Evolutionary conservation across 2,113 vertebrate species (phyloP).

Genomic region (Galemys pyrenaicus): DNA sequence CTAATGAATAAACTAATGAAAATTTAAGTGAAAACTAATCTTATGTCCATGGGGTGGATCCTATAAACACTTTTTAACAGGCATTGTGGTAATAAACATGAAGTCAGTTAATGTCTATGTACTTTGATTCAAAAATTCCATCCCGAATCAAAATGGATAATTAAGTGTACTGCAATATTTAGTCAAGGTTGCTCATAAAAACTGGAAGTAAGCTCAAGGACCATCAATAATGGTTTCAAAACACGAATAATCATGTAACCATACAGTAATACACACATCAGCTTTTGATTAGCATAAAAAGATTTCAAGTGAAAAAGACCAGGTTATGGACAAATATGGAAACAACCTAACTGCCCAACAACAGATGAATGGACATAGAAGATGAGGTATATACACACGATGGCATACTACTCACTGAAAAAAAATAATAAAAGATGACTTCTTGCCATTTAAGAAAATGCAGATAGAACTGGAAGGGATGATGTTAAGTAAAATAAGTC

Average conservation of each 20-base stretch:
- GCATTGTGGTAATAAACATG: not conserved
- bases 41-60: not conserved
- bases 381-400: too few relatives aligned
- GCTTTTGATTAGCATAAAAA: not conserved
- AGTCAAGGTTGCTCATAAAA: not conserved
- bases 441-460: too few relatives aligned
- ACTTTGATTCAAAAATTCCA: not conserved
- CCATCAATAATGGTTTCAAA: not conserved
- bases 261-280: not conserved
- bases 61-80: not conserved
- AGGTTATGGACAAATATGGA: not conserved
- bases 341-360: too few relatives aligned
- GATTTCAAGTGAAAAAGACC: not conserved
- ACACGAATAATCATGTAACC: not conserved
- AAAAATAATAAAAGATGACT: too few relatives aligned
- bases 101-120: not conserved
- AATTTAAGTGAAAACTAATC: not conserved
- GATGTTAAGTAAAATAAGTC: too few relatives aligned
- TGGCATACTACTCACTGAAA: too few relatives aligned
- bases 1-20: not conserved
- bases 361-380: too few relatives aligned
- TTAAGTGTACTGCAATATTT: not conserved
- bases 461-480: too few relatives aligned
- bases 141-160: not conserved
- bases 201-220: not conserved